Conservation (phyloP, 2,888 invertebrate genomes). For the Cephalotes varians region DNA sequence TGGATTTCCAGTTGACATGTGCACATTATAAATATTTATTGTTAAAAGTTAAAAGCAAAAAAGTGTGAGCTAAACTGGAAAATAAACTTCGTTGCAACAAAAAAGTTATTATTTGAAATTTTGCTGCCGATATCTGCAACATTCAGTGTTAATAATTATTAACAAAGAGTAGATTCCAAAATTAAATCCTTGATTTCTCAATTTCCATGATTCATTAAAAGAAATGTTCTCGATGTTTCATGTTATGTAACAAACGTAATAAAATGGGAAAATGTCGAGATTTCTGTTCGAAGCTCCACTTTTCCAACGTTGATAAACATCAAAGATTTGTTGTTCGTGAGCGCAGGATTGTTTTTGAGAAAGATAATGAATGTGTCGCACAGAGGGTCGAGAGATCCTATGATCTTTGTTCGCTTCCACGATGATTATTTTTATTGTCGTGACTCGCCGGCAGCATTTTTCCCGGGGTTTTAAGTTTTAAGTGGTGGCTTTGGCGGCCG, state of each 20-base stretch:
- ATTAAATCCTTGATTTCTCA: background rate
- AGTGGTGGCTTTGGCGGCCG: constrained; percentile 35
- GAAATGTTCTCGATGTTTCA: background rate
- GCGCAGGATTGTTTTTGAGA: constrained; percentile 23
- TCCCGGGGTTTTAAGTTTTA: constrained; percentile 40
- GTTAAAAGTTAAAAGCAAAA: background rate
- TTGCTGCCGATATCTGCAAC: no score
- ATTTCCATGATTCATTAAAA: background rate
- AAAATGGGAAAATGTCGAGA: background rate
- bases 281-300: background rate
- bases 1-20: background rate
- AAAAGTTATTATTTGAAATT: background rate
- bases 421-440: constrained; percentile 46
- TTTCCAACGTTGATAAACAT: constrained; percentile 11
- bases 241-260: no score
- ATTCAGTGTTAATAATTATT: background rate
- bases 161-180: background rate
- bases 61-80: background rate
- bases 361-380: constrained; percentile 19
- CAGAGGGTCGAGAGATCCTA: background rate
- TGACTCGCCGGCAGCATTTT: constrained; percentile 38
- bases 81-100: background rate
- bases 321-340: constrained; percentile 1
- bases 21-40: background rate
- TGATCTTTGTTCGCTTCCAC: constrained; percentile 13